Percentiles rank a stretch among this genome's conserved stretches.
phyloP scores from a whole-genome alignment of 2,113 vertebrate genomes.

The Tachycineta bicolor region DNA sequence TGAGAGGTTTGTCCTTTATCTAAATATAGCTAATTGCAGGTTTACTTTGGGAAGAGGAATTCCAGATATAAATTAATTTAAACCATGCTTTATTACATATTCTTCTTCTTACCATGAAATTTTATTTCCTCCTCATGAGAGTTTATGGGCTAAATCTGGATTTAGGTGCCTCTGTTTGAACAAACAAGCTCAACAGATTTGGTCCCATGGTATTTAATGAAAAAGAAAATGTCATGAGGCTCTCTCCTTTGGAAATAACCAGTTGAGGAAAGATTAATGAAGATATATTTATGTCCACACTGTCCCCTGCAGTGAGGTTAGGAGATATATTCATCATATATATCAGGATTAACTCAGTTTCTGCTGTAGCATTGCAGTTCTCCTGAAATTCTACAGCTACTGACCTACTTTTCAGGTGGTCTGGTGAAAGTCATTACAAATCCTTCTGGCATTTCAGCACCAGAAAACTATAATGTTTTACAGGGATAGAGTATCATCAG shows the following conservation, averaged over 20 bases:
- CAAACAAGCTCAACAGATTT: background rate
- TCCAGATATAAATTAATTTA: background rate
- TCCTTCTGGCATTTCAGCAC: background rate
- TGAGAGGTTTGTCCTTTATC: background rate
- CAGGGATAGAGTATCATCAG: background rate
- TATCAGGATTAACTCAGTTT: constrained; percentile 25
- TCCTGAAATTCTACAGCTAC: background rate
- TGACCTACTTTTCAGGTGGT: constrained; percentile 63
- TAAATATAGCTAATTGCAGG: background rate
- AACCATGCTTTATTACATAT: background rate
- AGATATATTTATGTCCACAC: constrained; percentile 21
- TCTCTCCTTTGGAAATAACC: background rate
- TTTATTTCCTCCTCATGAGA: background rate
- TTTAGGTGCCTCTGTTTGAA: background rate
- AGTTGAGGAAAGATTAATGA: constrained; percentile 19
- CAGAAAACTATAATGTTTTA: background rate
- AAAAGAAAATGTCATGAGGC: background rate
- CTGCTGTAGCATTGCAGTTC: background rate
- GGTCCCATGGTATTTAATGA: background rate
- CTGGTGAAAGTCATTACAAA: constrained; percentile 34
- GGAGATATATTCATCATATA: background rate
- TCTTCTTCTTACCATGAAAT: background rate
- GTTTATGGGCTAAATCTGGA: background rate
- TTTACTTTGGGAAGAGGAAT: constrained; percentile 1
- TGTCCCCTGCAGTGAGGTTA: constrained; percentile 1